Evolutionary conservation across 2,797 vertebrate species (phyloP).

Genomic region (Chaenodraco wilsoni): DNA sequence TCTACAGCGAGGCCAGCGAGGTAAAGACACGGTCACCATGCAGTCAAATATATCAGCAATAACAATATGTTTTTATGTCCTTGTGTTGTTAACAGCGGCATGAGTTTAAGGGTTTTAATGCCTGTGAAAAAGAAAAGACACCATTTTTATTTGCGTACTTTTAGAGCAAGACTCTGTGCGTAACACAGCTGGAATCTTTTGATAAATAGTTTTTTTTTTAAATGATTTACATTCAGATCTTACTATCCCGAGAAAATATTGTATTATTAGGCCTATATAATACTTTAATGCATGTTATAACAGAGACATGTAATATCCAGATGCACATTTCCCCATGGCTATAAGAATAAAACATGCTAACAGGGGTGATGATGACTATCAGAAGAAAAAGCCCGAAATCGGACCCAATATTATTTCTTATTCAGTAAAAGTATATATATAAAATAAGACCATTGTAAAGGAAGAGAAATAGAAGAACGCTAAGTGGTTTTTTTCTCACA

Average conservation of each 20-base stretch:
- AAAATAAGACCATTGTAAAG: not conserved
- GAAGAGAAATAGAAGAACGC: not conserved
- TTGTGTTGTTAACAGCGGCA: not conserved
- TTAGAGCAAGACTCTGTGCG: not conserved
- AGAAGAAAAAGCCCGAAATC: not conserved
- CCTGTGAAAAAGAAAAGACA: not conserved
- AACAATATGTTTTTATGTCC: not conserved
- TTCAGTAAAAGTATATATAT: not conserved
- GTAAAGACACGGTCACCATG: slow-evolving; percentile 67
- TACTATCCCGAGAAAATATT: not conserved
- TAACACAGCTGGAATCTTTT: not conserved
- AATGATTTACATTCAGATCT: not conserved
- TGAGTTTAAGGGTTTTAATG: not conserved
- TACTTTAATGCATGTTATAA: not conserved
- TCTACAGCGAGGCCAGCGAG: slow-evolving; percentile 88
- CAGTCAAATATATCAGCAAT: not conserved
- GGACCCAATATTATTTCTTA: not conserved
- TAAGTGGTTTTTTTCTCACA: not conserved
- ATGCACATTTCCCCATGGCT: not conserved
- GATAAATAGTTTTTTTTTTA: not conserved
- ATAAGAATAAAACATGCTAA: not conserved
- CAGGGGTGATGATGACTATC: not conserved
- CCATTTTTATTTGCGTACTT: not conserved
- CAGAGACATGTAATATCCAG: not conserved
- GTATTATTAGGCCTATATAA: not conserved